Evolutionary conservation across 2,888 invertebrate species (phyloP), one percentile per base, ranked within the genome.

Genomic region (Hypercompe scribonia): DNA sequence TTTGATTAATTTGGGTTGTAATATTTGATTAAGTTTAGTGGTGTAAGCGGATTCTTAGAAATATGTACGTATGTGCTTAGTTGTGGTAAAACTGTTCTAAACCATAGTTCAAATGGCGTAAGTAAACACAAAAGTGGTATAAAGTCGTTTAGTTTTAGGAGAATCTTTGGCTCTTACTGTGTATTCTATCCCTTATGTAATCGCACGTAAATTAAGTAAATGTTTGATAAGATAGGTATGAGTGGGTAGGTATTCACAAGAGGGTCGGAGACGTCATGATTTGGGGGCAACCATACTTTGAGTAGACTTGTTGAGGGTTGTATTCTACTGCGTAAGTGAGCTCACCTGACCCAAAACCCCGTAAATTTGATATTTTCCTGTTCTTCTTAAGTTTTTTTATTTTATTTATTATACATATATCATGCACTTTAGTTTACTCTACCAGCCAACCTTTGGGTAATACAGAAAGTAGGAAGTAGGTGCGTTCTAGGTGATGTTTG

Each of bases 1-100:
- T 61, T 61, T 61, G 61, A 31, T 61, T 61, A 68, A 68, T 33
- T 54, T 33, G 24, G 33, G n/a, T n/a, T n/a, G n/a, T 54, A 21
- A 68, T 4, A 54, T 34, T 46, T 13, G n/a, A n/a, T n/a, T 15
- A 34, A n/a, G 33, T 46, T 31, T 13, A 31, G 18, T 61, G 58
- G 61, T 61, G 18, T 15, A 1, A n/a, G n/a, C n/a, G n/a, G 5
- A 61, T 61, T 31, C 61, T 31, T 18, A 61, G 31, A 61, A 61
- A 61, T 61, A 61, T 61, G 61, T 5, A 5, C 28, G 31, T 61
- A 18, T 31, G 31, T 28, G 28, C 28, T 28, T 15, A 61, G 1
- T 31, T 61, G 31, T 18, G 31, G 18, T 31, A 61, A 31, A 61
- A 31, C 61, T 18, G 7, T 31, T 61, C 18, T 31, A 31, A 61